Conservation (phyloP, 1,140 invertebrate genomes). For the Oryzaephilus surinamensis region DNA sequence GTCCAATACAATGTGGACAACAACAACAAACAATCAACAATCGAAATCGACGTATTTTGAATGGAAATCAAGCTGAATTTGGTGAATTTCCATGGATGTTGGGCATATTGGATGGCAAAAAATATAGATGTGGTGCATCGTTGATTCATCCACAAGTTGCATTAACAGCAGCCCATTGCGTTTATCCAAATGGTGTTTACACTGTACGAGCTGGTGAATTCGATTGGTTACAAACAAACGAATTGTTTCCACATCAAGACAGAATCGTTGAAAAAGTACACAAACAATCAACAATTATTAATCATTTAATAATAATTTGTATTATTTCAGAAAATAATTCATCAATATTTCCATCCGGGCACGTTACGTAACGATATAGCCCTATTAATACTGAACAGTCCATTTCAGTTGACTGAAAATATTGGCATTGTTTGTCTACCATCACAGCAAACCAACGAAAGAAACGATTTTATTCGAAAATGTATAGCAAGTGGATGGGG, state of each 20-base stretch:
- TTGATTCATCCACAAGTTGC: conserved; percentile 32
- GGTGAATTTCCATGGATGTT: conserved; percentile 33
- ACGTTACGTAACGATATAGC: conserved; percentile 59
- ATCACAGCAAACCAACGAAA: conserved; percentile 3
- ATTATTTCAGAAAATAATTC: conserved; percentile 19
- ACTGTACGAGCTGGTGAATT: conserved; percentile 44
- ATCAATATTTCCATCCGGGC: conserved; percentile 29
- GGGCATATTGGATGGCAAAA: conserved; percentile 19
- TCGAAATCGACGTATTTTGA: conserved; percentile 11
- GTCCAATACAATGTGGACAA: conserved; percentile 28
- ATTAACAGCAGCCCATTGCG: conserved; percentile 32
- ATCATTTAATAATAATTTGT: background rate
- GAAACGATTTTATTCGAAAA: conserved; percentile 18
- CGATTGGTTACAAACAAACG: conserved; percentile 40
- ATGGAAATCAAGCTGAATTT: conserved; percentile 19
- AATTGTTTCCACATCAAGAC: conserved; percentile 40
- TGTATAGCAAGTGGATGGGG: conserved; percentile 59
- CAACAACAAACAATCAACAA: background rate
- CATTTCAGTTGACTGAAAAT: conserved; percentile 41
- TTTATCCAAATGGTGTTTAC: conserved; percentile 17
- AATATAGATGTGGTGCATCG: conserved; percentile 29
- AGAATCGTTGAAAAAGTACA: conserved; percentile 13
- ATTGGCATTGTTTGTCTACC: conserved; percentile 45
- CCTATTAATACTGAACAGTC: conserved; percentile 47
- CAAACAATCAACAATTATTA: background rate